Base-by-base conservation (phyloP, 2,797 vertebrate species). In the Malurus leucopterus region DNA sequence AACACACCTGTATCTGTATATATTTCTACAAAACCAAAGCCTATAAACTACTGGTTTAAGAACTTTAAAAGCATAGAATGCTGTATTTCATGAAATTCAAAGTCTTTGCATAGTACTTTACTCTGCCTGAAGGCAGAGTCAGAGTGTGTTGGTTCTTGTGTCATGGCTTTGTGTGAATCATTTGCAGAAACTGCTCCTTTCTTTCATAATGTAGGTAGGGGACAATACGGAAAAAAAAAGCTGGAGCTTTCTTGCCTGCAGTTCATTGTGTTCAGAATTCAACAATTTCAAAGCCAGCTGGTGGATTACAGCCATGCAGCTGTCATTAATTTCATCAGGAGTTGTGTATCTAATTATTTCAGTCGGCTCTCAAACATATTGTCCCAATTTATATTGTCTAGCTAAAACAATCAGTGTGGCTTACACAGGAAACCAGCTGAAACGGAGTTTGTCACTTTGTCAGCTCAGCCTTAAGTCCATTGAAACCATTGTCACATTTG, bases 21-120 rank as follows among this genome's bases (percentile, higher is more conserved):
- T 91, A 91, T 80, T 88, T 90, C 71, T 69, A 72, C 24, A 72
- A 89, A 77, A 62, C 49, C 43, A 94, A 86, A 73, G 68, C 32
- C 71, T 88, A 91, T 77, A 76, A 74, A 82, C 77, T 81, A 69
- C 32, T 75, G 26, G 29, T 85, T 80, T 69, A 83, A 85, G 86
- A 82, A 85, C 30, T 22, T 75, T 72, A 59, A 63, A 86, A 88
- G 67, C n/a, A 57, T 16, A 54, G 36, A n/a, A 29, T 65, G 44
- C 69, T 84, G 49, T 46, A 86, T 50, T 69, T 69, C 11, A 40
- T 65, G 34, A 62, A 24, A 69, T 57, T 85, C 43, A 62, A 46
- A 57, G 46, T 61, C 17, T 86, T 83, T 82, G 29, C 64, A 30
- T 4, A 34, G 46, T 34, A 11, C 29, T 88, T 81, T 43, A 51